These are phyloP conservation scores for Limnothrissa miodon DNA, from an alignment of 2,113 vertebrate species.

Conservation along the genomic window DNA sequence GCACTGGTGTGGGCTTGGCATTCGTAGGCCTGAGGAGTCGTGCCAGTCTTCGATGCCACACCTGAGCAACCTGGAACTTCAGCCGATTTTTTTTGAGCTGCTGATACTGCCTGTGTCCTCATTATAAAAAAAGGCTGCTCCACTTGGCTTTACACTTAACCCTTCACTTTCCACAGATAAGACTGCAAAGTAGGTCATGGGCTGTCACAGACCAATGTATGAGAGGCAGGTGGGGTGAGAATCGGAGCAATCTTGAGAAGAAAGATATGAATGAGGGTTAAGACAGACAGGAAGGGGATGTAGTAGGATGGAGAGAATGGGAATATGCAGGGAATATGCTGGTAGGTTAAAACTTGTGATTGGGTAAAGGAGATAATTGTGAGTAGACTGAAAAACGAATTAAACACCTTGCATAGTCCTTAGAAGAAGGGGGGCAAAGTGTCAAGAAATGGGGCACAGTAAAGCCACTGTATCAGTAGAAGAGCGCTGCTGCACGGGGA, in stretches of 20 bases:
- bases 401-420: no score
- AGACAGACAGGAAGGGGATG: not conserved
- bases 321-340: not conserved
- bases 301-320: not conserved
- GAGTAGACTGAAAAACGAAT: not conserved
- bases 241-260: not conserved
- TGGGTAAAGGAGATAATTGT: not conserved
- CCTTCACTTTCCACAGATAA: slow-evolving; percentile 50
- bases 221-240: not conserved
- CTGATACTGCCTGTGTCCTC: slow-evolving; percentile 52
- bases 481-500: not conserved
- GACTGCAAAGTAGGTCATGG: slow-evolving; percentile 65
- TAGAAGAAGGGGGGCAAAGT: not conserved
- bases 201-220: slow-evolving; percentile 32
- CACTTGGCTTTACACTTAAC: slow-evolving; percentile 64
- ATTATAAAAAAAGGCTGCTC: slow-evolving; percentile 65
- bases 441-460: not conserved
- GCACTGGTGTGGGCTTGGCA: not conserved
- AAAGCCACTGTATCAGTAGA: not conserved
- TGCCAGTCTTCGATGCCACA: not conserved
- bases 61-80: not conserved
- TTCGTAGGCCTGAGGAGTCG: not conserved
- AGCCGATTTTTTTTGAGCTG: slow-evolving; percentile 40
- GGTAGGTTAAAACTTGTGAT: not conserved
- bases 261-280: not conserved